Conservation (phyloP, 2,797 vertebrate species). For the Erethizon dorsatum region DNA sequence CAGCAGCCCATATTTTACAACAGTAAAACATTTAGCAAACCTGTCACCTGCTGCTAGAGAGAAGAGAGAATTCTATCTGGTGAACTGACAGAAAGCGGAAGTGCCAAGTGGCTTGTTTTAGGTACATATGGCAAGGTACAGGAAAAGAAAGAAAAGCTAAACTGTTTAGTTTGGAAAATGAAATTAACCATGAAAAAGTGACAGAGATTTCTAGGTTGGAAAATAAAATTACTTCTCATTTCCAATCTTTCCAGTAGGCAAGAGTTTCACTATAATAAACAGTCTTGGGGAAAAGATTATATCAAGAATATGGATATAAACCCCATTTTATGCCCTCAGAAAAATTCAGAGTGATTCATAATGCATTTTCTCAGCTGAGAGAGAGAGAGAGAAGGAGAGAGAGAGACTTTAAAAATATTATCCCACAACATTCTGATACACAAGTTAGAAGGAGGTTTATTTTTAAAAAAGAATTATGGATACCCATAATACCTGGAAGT, state of each 20-base stretch:
- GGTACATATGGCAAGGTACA: neutral
- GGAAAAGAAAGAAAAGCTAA: neutral
- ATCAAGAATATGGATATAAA: neutral
- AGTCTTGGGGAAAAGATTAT: neutral
- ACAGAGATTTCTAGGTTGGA: neutral
- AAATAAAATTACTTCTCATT: constrained; percentile 34
- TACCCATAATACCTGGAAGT: neutral
- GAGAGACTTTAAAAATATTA: constrained; percentile 24
- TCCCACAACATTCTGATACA: neutral
- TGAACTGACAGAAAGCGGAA: neutral
- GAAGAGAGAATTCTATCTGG: constrained; percentile 35
- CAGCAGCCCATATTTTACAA: constrained; percentile 66
- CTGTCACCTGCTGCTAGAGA: constrained; percentile 39
- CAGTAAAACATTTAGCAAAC: constrained; percentile 71
- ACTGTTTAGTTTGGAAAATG: neutral
- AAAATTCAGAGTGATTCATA: constrained; percentile 9
- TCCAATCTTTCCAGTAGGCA: constrained; percentile 11
- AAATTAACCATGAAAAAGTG: constrained; percentile 38
- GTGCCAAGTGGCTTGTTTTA: neutral
- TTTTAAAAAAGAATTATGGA: neutral
- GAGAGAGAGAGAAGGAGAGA: neutral
- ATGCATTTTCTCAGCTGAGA: neutral
- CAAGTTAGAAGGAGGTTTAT: neutral
- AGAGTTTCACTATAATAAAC: neutral
- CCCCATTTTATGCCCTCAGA: neutral